phyloP scores from a whole-genome alignment of 2,888 invertebrate genomes.

The Heliconius erato region DNA sequence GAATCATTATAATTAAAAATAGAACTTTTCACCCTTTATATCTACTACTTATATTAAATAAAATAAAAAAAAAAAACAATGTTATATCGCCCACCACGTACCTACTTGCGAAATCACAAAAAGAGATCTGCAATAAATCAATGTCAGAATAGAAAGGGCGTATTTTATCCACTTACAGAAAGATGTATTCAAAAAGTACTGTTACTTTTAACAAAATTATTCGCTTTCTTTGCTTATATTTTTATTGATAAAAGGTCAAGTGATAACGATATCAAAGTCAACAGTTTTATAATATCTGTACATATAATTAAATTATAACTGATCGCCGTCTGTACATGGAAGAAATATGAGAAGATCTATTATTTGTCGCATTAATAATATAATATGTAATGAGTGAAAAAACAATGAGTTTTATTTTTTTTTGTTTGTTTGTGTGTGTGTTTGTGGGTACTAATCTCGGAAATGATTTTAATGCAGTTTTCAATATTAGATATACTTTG shows the following conservation, averaged over 20 bases:
- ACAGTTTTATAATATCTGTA: background rate
- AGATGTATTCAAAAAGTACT: background rate
- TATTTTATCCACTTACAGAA: conserved; percentile 15
- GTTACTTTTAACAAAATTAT: conserved; percentile 2
- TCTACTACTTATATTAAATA: background rate
- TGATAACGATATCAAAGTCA: background rate
- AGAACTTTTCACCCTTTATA: background rate
- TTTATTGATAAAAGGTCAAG: background rate
- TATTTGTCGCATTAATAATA: no score
- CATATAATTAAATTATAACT: no score
- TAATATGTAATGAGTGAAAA: no score
- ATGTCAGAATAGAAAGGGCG: conserved; percentile 1
- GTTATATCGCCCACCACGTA: background rate
- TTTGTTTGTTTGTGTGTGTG: no score
- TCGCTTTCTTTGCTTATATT: background rate
- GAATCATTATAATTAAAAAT: no score
- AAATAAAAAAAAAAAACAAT: background rate
- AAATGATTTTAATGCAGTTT: no score
- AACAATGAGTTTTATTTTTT: no score
- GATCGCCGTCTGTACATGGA: no score
- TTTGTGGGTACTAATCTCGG: no score
- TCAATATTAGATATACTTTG: no score
- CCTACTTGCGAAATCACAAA: conserved; percentile 8
- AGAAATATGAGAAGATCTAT: no score
- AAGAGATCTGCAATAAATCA: conserved; percentile 13